These are phyloP conservation scores for Galaxea fascicularis DNA, from an alignment of 92 coral and sea anemone genomes.

Conservation along the genomic window DNA sequence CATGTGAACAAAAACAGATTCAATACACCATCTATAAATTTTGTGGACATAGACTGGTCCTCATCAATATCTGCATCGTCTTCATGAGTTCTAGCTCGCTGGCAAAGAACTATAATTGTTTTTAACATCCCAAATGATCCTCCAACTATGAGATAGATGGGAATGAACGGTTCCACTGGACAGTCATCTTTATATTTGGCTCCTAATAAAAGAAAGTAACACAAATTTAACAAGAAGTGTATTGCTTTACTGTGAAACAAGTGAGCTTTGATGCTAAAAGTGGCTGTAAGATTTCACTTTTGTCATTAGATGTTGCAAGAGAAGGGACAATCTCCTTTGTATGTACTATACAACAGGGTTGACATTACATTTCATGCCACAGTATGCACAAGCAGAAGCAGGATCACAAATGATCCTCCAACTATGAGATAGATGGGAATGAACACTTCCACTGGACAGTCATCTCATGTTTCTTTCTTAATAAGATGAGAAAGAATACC, in stretches of 20 bases:
- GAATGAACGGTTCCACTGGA: conserved; percentile 98
- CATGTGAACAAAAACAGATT: conserved; percentile 96
- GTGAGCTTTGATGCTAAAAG: too few relatives aligned
- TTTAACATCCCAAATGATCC: conserved; percentile 99
- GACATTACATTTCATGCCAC: too few relatives aligned
- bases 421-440: too few relatives aligned
- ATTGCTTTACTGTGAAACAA: too few relatives aligned
- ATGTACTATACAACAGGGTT: too few relatives aligned
- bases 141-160: conserved; percentile 95
- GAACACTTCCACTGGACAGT: background rate
- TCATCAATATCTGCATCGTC: conserved; percentile 90
- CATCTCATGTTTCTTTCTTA: too few relatives aligned
- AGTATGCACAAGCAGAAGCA: too few relatives aligned
- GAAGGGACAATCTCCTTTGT: background rate
- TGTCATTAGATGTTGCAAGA: background rate
- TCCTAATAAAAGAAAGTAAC: conserved; percentile 53
- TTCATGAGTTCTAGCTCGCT: conserved; percentile 87
- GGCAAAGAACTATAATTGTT: conserved; percentile 91
- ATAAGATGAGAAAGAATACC: too few relatives aligned
- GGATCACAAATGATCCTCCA: too few relatives aligned
- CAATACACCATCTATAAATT: conserved; percentile 95
- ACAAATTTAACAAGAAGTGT: background rate
- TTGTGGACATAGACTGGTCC: conserved; percentile 98
- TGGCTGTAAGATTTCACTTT: too few relatives aligned
- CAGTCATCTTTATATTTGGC: conserved; percentile 95